Evolutionary conservation across 2,888 invertebrate species (phyloP).

Genomic region (Syrista parreyssii): DNA sequence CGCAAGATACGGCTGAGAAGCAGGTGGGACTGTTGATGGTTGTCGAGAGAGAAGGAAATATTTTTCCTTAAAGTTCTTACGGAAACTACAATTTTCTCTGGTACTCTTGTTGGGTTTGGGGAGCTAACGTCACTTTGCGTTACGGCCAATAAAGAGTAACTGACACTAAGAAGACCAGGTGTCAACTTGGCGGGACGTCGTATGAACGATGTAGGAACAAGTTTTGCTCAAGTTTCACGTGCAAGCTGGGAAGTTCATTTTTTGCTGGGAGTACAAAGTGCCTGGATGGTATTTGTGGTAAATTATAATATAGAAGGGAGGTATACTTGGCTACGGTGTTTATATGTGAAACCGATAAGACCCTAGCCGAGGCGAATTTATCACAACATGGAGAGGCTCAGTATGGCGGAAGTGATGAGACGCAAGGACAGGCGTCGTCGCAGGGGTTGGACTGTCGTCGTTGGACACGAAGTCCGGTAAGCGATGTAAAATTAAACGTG

Average conservation of each 20-base stretch:
- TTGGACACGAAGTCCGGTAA: slow-evolving; percentile 81
- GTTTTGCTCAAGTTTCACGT: background rate
- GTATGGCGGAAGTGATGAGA: slow-evolving; percentile 54
- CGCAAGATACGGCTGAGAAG: background rate
- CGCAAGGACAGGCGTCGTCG: slow-evolving; percentile 69
- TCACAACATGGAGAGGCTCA: slow-evolving; percentile 56
- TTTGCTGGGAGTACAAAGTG: background rate
- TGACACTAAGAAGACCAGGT: background rate
- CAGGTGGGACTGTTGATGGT: background rate
- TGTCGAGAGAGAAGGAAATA: background rate
- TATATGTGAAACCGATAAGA: background rate
- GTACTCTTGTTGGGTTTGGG: background rate
- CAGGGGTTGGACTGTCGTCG: slow-evolving; percentile 80
- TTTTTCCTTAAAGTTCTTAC: background rate
- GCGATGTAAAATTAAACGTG: slow-evolving; percentile 21
- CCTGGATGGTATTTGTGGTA: background rate
- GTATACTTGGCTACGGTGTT: background rate
- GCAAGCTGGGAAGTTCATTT: background rate
- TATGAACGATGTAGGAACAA: background rate
- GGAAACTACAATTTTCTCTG: background rate
- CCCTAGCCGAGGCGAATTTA: background rate
- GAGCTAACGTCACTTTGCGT: background rate
- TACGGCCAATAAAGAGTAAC: background rate
- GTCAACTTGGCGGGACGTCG: background rate
- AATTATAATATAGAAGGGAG: background rate